Evolutionary conservation across 2,888 invertebrate species (phyloP), one percentile per base, ranked within the genome.

Genomic region (Hesperia comma): DNA sequence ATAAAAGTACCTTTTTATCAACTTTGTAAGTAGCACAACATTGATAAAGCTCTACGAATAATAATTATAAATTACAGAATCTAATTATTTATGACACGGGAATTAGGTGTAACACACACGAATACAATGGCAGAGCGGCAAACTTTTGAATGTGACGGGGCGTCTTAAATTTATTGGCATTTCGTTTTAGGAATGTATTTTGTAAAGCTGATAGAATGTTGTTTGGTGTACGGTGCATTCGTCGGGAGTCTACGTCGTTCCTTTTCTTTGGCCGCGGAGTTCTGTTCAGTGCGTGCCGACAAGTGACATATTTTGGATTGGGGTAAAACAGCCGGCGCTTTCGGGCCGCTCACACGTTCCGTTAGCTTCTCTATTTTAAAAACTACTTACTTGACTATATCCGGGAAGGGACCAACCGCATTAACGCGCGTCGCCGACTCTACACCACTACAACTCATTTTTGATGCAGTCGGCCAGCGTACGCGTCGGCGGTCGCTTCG

Each of bases 281-380:
- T 69, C 60, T 70, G 70, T 66, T 71, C 71, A 71, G 70, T 77
- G 75, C 72, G 75, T 76, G 77, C 78, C 82, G 82, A 82, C 87
- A 86, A 91, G 88, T 88, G 90, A 90, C 89, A 90, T 81, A 89
- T 90, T 90, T 89, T 79, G 83, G 81, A 83, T 85, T 84, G 82
- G 88, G 88, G 88, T 89, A 91, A 88, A 92, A 84, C 88, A 84
- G 82, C 82, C 85, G 90, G 87, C 86, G 90, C 91, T 90, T 90
- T 90, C 88, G 89, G 90, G 84, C 90, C 79, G 87, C 86, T 84
- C 84, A 89, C 90, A 88, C 90, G 91, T 90, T 89, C 88, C 90
- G 90, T 89, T 90, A 86, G 87, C 84, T 90, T 89, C 91, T 90
- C 88, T 92, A 91, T 90, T 92, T 89, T 87, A 90, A 90, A 91